phyloP scores from a whole-genome alignment of 2,888 invertebrate genomes.

The Cosmopolites sordidus region DNA sequence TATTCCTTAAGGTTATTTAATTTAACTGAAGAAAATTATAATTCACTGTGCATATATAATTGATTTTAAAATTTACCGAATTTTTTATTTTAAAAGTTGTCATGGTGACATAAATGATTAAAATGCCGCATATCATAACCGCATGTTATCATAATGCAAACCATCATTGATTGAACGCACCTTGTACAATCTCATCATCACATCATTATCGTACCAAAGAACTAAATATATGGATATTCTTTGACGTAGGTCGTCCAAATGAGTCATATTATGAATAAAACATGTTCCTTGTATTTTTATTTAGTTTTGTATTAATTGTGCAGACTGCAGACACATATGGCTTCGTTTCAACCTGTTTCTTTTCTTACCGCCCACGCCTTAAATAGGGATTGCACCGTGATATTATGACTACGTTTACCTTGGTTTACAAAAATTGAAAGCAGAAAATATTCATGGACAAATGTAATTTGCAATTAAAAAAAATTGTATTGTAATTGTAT shows the following conservation, averaged over 20 bases:
- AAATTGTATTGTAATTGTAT: too few relatives aligned
- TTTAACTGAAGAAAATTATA: too few relatives aligned
- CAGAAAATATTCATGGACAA: too few relatives aligned
- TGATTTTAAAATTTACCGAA: too few relatives aligned
- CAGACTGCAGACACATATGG: conserved; percentile 24
- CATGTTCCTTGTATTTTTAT: conserved; percentile 22
- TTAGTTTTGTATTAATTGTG: conserved; percentile 21
- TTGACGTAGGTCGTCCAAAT: conserved; percentile 23
- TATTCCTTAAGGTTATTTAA: too few relatives aligned
- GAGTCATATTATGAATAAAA: conserved; percentile 30
- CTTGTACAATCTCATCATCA: conserved; percentile 3
- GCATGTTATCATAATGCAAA: too few relatives aligned
- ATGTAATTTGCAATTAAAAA: too few relatives aligned
- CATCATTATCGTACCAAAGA: conserved; percentile 6
- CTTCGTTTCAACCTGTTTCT: conserved; percentile 27
- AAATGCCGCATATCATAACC: too few relatives aligned
- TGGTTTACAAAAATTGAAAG: too few relatives aligned
- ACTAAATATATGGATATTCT: conserved; percentile 6
- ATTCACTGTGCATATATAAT: too few relatives aligned
- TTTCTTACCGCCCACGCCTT: conserved; percentile 17
- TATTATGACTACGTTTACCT: conserved; percentile 6
- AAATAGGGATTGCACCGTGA: conserved; percentile 17
- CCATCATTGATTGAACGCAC: neutral
- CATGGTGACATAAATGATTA: too few relatives aligned
- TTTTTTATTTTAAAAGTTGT: too few relatives aligned